Evolutionary conservation across 2,888 invertebrate species (phyloP).

Genomic region (Glyphotaelius pellucidus): DNA sequence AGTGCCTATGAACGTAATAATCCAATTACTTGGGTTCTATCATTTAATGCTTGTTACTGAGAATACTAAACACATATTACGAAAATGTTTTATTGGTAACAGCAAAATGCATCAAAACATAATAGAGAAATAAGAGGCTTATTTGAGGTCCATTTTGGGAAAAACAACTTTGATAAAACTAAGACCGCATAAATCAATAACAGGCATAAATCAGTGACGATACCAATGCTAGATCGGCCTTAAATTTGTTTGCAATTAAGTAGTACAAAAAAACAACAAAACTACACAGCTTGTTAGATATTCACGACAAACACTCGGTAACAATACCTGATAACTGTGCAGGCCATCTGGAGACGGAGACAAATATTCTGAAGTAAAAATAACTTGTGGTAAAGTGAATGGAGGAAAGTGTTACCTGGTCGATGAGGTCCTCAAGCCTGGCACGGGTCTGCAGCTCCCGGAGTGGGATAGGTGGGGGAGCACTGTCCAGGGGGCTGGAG

Average conservation of each 20-base stretch:
- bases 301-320: constrained; percentile 29
- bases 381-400: not conserved
- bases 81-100: not conserved
- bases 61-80: not conserved
- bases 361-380: not conserved
- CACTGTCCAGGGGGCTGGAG: constrained; percentile 91
- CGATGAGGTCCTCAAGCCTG: constrained; percentile 92
- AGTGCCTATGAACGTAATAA: not conserved
- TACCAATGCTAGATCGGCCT: not conserved
- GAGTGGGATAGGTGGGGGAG: constrained; percentile 90
- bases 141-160: not conserved
- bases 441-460: constrained; percentile 90
- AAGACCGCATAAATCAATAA: not conserved
- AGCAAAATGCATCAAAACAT: not conserved
- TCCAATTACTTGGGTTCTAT: not conserved
- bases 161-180: not conserved
- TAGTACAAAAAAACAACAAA: not conserved
- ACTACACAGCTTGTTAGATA: not conserved
- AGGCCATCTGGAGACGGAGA: constrained; percentile 3
- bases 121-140: not conserved
- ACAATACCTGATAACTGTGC: constrained; percentile 38
- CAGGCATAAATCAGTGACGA: not conserved
- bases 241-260: not conserved
- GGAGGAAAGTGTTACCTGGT: constrained; percentile 83
- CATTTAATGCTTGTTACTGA: not conserved